Evolutionary conservation across 2,113 vertebrate species (phyloP), one percentile per base, ranked within the genome.

Genomic region (Xiphorhynchus elegans): DNA sequence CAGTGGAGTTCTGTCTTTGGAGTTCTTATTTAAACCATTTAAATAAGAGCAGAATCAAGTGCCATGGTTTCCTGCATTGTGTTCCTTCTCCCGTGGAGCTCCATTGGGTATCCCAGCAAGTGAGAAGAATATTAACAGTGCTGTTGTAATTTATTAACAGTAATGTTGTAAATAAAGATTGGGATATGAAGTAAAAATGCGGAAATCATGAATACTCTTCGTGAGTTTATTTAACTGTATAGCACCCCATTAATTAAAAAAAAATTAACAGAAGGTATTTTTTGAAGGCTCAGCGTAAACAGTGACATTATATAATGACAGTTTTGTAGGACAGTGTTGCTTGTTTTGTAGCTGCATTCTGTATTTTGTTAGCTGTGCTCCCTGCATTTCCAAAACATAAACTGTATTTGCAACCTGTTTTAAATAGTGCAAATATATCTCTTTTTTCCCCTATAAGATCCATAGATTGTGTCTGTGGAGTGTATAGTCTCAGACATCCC

Each of bases 171-270:
- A 95, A 95, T 90, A 92, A 78, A 74, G 94, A 84, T 87, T 25
- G 56, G 76, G 73, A 49, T 90, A 35, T 33, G 60, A 86, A 88
- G 88, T 67, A 80, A 91, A 93, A 95, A 93, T 60, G 78, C 63
- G 64, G 21, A 74, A 89, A n/a, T 74, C 63, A 25, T 58, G 70
- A 92, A 66, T 79, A 37, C 59, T 78, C 64, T 92, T 90, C 46
- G 16, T 92, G 89, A 56, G 88, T 89, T 95, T 93, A 76, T 96
- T 95, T 93, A 90, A 93, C 89, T 95, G 87, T 73, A 44, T 83
- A 93, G 84, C 79, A 90, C 86, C 93, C 94, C 91, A 90, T 92
- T 93, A 95, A 95, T 97, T 88, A 95, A 93, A 96, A 90, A 95
- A 87, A 95, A 93, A 82, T 25, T 95, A 89, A 84, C 95, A 93